Conservation (phyloP, 2,797 vertebrate species). For the Poeciliopsis presidionis region DNA sequence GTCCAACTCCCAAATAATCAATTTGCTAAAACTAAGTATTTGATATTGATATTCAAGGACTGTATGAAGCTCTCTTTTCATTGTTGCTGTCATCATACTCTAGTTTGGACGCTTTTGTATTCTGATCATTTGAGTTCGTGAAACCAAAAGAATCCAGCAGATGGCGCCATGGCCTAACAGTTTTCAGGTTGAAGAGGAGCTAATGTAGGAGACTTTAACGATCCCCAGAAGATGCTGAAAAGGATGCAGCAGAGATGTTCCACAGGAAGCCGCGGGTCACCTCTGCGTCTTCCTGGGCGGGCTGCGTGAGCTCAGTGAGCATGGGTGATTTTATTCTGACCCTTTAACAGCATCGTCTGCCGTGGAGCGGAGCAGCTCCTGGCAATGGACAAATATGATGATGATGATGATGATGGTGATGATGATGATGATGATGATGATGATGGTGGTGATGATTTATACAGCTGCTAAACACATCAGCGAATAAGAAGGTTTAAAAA, state of each 20-base stretch:
- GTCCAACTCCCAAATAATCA: background rate
- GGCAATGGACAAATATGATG: background rate
- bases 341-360: background rate
- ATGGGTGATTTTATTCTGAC: slow-evolving; percentile 15
- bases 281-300: slow-evolving; percentile 6
- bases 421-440: no score
- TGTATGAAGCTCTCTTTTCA: background rate
- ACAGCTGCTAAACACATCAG: background rate
- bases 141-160: slow-evolving; percentile 24
- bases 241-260: slow-evolving; percentile 30
- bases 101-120: background rate
- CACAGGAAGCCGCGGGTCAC: slow-evolving; percentile 57
- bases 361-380: no score
- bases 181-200: background rate
- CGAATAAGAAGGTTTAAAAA: slow-evolving; percentile 3
- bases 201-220: background rate
- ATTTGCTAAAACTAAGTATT: background rate
- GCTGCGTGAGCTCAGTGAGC: background rate
- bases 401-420: no score
- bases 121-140: background rate
- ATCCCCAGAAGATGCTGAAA: slow-evolving; percentile 2
- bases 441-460: background rate
- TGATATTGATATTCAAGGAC: background rate
- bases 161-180: slow-evolving; percentile 20
- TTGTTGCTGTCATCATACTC: background rate